These are phyloP conservation scores for Megalopta genalis DNA, from an alignment of 1,140 invertebrate species.

Conservation along the genomic window DNA sequence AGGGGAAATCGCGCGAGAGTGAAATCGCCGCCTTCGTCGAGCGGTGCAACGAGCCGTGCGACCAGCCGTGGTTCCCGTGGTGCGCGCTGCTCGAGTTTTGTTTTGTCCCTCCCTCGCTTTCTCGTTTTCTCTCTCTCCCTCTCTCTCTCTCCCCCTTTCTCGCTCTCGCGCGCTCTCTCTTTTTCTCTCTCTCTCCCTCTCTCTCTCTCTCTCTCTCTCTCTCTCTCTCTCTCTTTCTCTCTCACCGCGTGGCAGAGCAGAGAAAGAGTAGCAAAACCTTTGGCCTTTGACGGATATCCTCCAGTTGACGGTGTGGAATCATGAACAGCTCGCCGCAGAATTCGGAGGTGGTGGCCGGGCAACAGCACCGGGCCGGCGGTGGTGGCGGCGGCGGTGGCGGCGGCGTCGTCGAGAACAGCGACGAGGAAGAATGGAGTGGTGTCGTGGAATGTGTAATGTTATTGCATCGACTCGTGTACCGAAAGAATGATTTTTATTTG, in stretches of 20 bases:
- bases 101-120: too few relatives aligned
- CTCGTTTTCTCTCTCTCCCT: too few relatives aligned
- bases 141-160: too few relatives aligned
- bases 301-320: background rate
- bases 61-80: too few relatives aligned
- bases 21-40: background rate
- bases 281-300: background rate
- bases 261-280: background rate
- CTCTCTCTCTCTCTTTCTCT: background rate
- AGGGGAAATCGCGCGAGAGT: conserved; percentile 9
- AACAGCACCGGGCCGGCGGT: conserved; percentile 57
- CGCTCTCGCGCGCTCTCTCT: too few relatives aligned
- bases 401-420: conserved; percentile 71
- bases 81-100: too few relatives aligned
- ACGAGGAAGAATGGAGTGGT: conserved; percentile 79
- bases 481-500: conserved; percentile 54
- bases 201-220: too few relatives aligned
- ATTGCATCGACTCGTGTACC: conserved; percentile 51
- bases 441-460: conserved; percentile 78
- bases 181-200: too few relatives aligned
- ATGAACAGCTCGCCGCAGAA: conserved; percentile 75
- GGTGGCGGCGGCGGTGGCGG: conserved; percentile 15
- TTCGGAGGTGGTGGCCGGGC: conserved; percentile 61
- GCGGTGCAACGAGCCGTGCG: too few relatives aligned
- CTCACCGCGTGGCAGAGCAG: background rate